A percentile compares a stretch with the other conserved stretches of the same genome.
Conservation (phyloP, 2,113 vertebrate species). For the Pteruthius melanotis region DNA sequence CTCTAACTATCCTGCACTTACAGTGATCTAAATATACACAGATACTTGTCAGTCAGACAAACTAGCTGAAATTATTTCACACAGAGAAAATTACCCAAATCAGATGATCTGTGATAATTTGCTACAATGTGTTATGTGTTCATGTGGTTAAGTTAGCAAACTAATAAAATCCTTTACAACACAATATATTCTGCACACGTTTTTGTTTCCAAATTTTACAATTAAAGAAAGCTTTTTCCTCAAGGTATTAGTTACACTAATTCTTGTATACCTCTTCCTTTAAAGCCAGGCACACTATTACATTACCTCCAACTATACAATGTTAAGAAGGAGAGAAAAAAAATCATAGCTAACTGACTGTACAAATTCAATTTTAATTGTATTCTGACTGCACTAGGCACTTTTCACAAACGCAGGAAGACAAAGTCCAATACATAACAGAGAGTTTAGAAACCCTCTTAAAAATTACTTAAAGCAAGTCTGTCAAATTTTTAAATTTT, state of each 20-base stretch:
- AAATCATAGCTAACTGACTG: background rate
- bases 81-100: background rate
- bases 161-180: background rate
- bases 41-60: background rate
- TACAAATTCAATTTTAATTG: background rate
- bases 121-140: background rate
- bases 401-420: slow-evolving; percentile 9
- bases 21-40: background rate
- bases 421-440: background rate
- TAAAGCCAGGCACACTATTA: background rate
- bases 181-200: background rate
- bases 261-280: background rate
- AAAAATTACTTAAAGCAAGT: background rate
- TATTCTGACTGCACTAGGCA: slow-evolving; percentile 31
- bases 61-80: background rate
- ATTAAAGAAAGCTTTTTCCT: background rate
- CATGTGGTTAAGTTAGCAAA: background rate
- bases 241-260: background rate
- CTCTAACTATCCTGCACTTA: background rate
- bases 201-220: background rate
- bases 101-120: background rate
- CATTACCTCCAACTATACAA: background rate
- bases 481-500: background rate
- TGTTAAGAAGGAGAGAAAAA: background rate
- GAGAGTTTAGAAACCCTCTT: background rate